Conservation (phyloP, 2,888 invertebrate species). For the Mythimna albipuncta region DNA sequence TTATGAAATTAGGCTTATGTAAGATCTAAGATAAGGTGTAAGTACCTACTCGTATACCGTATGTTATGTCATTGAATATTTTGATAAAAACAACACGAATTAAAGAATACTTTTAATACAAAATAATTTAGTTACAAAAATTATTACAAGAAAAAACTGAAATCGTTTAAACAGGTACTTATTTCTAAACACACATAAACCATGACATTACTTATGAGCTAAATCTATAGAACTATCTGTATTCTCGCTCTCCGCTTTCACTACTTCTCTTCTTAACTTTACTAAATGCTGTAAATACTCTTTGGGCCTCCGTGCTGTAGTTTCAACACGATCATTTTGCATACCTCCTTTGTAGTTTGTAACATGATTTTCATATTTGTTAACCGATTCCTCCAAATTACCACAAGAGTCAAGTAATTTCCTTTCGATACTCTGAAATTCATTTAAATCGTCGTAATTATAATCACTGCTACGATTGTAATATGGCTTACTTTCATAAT, state of each 20-base stretch:
- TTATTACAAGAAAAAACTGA: background rate
- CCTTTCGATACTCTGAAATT: constrained; percentile 73
- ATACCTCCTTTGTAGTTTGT: constrained; percentile 62
- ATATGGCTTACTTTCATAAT: constrained; percentile 42
- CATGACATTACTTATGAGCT: constrained; percentile 50
- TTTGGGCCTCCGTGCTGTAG: constrained; percentile 83
- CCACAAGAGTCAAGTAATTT: constrained; percentile 80
- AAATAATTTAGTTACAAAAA: constrained; percentile 20
- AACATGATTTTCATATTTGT: constrained; percentile 79
- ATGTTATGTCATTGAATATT: constrained; percentile 15
- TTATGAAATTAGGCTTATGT: constrained; percentile 29
- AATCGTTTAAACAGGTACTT: constrained; percentile 14
- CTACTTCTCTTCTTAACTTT: constrained; percentile 88
- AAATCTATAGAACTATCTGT: constrained; percentile 68
- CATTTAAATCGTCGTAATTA: constrained; percentile 64
- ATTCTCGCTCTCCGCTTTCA: constrained; percentile 87
- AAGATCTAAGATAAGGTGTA: constrained; percentile 24
- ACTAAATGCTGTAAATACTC: constrained; percentile 91
- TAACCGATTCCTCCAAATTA: constrained; percentile 76
- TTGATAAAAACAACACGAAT: background rate
- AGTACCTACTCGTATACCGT: background rate
- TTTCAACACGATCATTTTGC: constrained; percentile 43
- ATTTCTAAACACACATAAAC: constrained; percentile 3
- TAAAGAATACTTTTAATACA: background rate
- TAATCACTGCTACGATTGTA: constrained; percentile 29